A percentile compares a stretch with the other conserved stretches of the same genome.
phyloP scores from a whole-genome alignment of 2,888 invertebrate genomes.

The Drosophila quinaria region DNA sequence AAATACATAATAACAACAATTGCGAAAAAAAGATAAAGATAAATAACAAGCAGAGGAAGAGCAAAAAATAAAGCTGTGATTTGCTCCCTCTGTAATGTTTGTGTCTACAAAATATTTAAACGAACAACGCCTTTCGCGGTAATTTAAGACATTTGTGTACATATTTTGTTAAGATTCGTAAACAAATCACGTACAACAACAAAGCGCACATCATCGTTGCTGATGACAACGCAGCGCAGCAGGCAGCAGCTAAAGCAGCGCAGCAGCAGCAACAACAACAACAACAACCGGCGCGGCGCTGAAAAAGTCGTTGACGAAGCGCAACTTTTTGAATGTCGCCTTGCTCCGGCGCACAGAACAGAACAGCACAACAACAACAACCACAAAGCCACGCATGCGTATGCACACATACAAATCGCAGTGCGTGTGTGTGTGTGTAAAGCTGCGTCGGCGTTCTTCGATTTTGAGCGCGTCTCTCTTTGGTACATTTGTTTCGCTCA shows the following conservation, averaged over 20 bases:
- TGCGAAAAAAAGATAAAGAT: conserved; percentile 11
- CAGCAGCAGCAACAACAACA: not conserved
- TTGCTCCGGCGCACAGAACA: conserved; percentile 30
- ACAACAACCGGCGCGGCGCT: conserved; percentile 23
- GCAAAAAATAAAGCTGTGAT: conserved; percentile 56
- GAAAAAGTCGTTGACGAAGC: conserved; percentile 34
- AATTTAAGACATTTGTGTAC: conserved; percentile 71
- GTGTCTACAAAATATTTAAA: conserved; percentile 63
- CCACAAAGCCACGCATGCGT: conserved; percentile 1
- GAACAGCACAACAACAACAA: not conserved
- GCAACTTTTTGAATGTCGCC: conserved; percentile 40
- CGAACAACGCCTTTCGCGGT: conserved; percentile 69
- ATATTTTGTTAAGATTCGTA: conserved; percentile 76
- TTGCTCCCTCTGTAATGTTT: conserved; percentile 47
- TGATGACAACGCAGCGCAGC: conserved; percentile 9
- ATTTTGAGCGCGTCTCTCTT: conserved; percentile 50
- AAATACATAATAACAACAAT: conserved; percentile 15
- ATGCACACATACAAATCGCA: not conserved
- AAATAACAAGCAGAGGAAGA: conserved; percentile 7
- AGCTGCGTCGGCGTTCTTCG: conserved; percentile 47
- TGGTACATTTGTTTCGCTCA: conserved; percentile 18
- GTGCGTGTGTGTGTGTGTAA: not conserved
- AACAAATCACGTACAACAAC: conserved; percentile 78
- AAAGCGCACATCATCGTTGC: conserved; percentile 38
- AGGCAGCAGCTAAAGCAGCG: conserved; percentile 4